Evolutionary conservation across 2,113 vertebrate genomes (phyloP).

Genomic region (Podiceps cristatus): DNA sequence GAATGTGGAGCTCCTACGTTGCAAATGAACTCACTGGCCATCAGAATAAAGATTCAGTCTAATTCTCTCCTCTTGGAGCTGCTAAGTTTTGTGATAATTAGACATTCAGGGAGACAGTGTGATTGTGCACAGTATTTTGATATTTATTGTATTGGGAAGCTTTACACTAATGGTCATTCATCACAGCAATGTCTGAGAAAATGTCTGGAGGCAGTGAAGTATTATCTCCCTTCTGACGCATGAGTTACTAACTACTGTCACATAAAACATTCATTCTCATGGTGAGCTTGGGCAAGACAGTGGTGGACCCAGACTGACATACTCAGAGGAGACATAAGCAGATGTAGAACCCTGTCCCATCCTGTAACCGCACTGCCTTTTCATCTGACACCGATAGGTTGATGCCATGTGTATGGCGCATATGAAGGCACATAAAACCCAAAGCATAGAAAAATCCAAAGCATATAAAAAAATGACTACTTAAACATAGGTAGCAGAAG

Average conservation of each 20-base stretch:
- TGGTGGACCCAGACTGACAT: neutral
- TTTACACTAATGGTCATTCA: neutral
- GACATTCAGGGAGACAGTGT: neutral
- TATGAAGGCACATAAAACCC: neutral
- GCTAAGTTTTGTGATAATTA: neutral
- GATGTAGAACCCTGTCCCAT: neutral
- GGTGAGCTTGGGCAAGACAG: neutral
- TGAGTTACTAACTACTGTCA: neutral
- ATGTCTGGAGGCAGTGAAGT: neutral
- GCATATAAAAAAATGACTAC: neutral
- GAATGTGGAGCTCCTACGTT: neutral
- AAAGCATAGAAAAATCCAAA: neutral
- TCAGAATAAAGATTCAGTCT: neutral
- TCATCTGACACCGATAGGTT: neutral
- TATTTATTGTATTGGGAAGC: neutral
- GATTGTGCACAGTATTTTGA: neutral
- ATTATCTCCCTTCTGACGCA: neutral
- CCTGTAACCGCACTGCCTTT: neutral
- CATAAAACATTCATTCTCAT: neutral
- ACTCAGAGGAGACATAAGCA: neutral
- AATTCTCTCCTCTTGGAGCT: neutral
- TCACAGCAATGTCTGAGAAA: neutral
- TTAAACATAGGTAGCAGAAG: neutral
- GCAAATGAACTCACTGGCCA: neutral
- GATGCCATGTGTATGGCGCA: neutral